Evolutionary conservation across 2,888 invertebrate genomes (phyloP), one percentile per base, ranked within the genome.

Genomic region (Phyllotreta cruciferae): DNA sequence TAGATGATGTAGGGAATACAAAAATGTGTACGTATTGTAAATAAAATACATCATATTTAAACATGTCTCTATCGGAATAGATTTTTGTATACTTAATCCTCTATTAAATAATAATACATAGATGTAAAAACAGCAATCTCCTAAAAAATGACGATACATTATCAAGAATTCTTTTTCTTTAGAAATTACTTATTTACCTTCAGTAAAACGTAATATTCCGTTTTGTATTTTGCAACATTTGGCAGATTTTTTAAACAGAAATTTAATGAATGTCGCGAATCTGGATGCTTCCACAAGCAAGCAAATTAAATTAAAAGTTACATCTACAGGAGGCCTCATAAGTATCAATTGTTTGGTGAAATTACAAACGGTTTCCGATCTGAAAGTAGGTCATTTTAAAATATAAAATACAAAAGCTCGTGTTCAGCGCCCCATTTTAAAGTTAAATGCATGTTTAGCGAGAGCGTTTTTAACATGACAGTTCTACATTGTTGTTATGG

Each of bases 81-180:
- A 56, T 41, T 66, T 63, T 9, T 62, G 41, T 36, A 64, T 66
- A 38, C 63, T 63, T 34, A 73, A 56, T 62, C 56, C 63, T 35
- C 73, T 71, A 64, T 74, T 70, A 42, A 74, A 70, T 53, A 75
- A 49, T 24, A 71, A 56, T n/a, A 68, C 71, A 58, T 75, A 73
- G 10, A 76, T 64, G 56, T 74, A 73, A 62, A 78, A 71, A 10
- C 75, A 57, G 60, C 78, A 77, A 37, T 73, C 68, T 70, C 71
- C 78, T 78, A 74, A 45, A 63, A 53, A 60, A 38, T 3, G 34
- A 47, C 11, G 10, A 60, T 9, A 58, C 13, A 3, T 42, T 54
- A n/a, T n/a, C n/a, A 45, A 50, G 24, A 42, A 3, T 36, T 55
- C 34, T 42, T 11, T 14, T 8, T 60, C 10, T 9, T 45, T 14